Base-by-base conservation (phyloP, 2,113 vertebrate genomes). In the Phaethon lepturus region DNA sequence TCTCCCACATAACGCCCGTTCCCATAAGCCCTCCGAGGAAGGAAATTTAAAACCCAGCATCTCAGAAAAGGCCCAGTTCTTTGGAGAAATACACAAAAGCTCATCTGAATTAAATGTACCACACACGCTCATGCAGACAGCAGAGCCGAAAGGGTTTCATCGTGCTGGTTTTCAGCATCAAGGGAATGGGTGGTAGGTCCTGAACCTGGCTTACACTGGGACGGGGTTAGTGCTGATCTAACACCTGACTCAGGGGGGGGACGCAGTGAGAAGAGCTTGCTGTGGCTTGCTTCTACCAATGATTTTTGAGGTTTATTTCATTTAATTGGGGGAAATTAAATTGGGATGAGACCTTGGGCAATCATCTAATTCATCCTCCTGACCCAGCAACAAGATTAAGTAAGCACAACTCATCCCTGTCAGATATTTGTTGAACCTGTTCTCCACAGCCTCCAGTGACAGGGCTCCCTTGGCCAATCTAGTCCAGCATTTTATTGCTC, bases 321-420 rank as follows among this genome's bases (percentile, higher is more conserved):
- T 93, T 88, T 97, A 96, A 96, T 95, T 94, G 95, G 75, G 85
- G 75, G 45, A 96, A 96, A 92, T 92, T 53, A 90, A 97, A 95
- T 79, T 88, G 85, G 88, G 85, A 95, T 17, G 0, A 82, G 84
- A 92, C 97, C 95, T 96, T 9, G 0, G 78, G 93, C 96, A 77
- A 45, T 90, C 90, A 42, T 90, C 78, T 95, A 87, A 88, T 95
- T 94, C 97, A 96, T 95, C 90, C 66, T 92, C 6, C 82, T 93
- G 93, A 97, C 88, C 95, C 25, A 16, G 75, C 0, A 25, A 95
- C 88, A 92, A 90, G 85, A 97, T 93, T 83, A 96, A 94, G 74
- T 53, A 93, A 96, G 71, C 82, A 86, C 95, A 86, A 62, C 92
- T 97, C 90, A 79, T 95, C 77, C 74, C 96, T 95, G 96, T 86